Base-by-base conservation (phyloP, 1,140 invertebrate genomes). In the Sitodiplosis mosellana region DNA sequence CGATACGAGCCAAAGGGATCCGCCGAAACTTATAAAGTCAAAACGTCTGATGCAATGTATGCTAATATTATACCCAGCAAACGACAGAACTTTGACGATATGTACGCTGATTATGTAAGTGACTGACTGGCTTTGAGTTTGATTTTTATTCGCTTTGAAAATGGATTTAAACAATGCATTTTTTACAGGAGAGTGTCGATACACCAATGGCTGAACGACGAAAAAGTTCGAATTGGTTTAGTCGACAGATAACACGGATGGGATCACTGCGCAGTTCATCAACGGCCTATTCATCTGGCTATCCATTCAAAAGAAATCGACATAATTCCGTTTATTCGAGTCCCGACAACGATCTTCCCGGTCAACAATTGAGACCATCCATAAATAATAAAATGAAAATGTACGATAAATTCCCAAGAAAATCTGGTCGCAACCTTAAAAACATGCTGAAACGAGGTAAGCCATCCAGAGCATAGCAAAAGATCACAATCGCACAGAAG, bases 51-150 rank as follows among this genome's bases (percentile, higher is more conserved):
- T 52, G 79, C 83, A 1, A 70, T 87, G 20, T 88, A 89, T 56
- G 84, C 83, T 1, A 87, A 83, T 57, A 53, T 78, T 33, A 68
- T 70, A 53, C 68, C 63, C 50, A 73, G 69, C 46, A 74, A 72
- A 49, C 71, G 76, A 54, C 77, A 75, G 55, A 65, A 69, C 21
- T 68, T 72, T 45, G 83, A 87, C 46, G 84, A 88, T 64, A 80
- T 84, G 55, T 89, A 88, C 55, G 84, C 84, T 21, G 81, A 84
- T 66, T 86, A 86, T 65, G 83, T 85, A 68, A 80, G 79, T 78
- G 48, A 20, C 27, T 47, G 11, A 17, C 42, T 19, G 11, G 15
- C 19, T 19, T 17, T 19, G 2, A 42, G 11, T 42, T 5, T 27
- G 27, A 27, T 27, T 27, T 27, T n/a, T n/a, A n/a, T n/a, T n/a